Percentiles rank a stretch among this genome's conserved stretches.
phyloP scores from a whole-genome alignment of 2,888 invertebrate species.

The Apotomis capreana region DNA sequence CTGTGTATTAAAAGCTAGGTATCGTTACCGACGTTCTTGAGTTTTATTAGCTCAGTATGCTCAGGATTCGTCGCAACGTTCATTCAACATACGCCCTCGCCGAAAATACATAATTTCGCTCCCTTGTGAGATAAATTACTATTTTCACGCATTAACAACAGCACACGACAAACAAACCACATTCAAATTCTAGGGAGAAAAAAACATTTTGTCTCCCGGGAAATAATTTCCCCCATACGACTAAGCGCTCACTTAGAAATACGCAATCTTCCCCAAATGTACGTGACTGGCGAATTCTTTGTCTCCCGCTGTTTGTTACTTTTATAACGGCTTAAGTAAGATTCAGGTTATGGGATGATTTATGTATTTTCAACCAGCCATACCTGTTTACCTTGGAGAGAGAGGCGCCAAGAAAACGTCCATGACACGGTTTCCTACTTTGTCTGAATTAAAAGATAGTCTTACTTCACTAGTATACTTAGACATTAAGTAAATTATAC shows the following conservation, averaged over 20 bases:
- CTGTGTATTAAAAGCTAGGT: too few relatives aligned
- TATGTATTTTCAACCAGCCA: conserved; percentile 21
- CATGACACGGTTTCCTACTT: too few relatives aligned
- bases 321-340: conserved; percentile 28
- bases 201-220: conserved; percentile 15
- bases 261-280: conserved; percentile 30
- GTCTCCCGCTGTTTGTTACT: conserved; percentile 24
- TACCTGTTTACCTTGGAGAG: conserved; percentile 22
- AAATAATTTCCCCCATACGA: conserved; percentile 20
- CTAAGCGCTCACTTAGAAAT: conserved; percentile 24
- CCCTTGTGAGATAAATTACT: too few relatives aligned
- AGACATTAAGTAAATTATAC: too few relatives aligned
- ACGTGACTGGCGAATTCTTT: conserved; percentile 36
- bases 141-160: neutral
- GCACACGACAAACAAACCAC: neutral
- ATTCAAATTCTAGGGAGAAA: conserved; percentile 12
- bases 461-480: too few relatives aligned
- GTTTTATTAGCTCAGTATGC: too few relatives aligned
- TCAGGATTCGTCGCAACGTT: too few relatives aligned
- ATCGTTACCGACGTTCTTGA: too few relatives aligned
- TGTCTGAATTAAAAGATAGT: too few relatives aligned
- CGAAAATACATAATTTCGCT: too few relatives aligned
- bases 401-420: neutral
- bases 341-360: conserved; percentile 33
- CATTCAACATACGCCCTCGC: too few relatives aligned